Base-by-base conservation (phyloP, 2,888 invertebrate genomes). In the Pseudococcus jackbeardsleyi region DNA sequence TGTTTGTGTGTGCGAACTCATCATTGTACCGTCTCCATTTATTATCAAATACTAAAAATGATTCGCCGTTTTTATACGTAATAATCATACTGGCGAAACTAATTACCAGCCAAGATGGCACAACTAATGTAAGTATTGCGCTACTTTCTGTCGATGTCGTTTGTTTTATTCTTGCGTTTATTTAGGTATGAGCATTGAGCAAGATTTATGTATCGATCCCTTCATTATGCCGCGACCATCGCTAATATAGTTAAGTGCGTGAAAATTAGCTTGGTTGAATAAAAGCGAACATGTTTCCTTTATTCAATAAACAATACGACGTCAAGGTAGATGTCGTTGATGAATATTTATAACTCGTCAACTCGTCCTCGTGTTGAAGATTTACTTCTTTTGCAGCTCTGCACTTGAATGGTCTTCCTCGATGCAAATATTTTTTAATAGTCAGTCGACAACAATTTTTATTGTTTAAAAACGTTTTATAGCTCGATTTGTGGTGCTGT, bases 51-150 rank as follows among this genome's bases (percentile, higher is more conserved):
- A 42, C 42, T 9, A 15, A 12, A 15, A 50, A 50, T 54, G n/a
- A 54, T 54, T 54, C n/a, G 17, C 15, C 54, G n/a, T 54, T 50
- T 54, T 54, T 54, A n/a, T n/a, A 54, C 54, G n/a, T n/a, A 54
- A 54, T 17, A 54, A 54, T 54, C 54, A n/a, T 54, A 54, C n/a
- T 54, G n/a, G 54, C 54, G 54, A 54, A 54, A n/a, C 54, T 54
- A 54, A 54, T 54, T 54, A n/a, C 5, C n/a, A 8, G 54, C 12
- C n/a, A n/a, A n/a, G 54, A 54, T 54, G 15, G 48, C 48, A 50
- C 48, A 50, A 50, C 12, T 50, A n/a, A n/a, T n/a, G n/a, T n/a
- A 4, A 8, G 12, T 12, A 15, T 50, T 15, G 12, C 48, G 48
- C 48, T 50, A 42, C 12, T 15, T 12, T 50, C 11, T 50, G 12